Conservation (phyloP, 2,797 vertebrate genomes). For the Tiaroga cobitis region DNA sequence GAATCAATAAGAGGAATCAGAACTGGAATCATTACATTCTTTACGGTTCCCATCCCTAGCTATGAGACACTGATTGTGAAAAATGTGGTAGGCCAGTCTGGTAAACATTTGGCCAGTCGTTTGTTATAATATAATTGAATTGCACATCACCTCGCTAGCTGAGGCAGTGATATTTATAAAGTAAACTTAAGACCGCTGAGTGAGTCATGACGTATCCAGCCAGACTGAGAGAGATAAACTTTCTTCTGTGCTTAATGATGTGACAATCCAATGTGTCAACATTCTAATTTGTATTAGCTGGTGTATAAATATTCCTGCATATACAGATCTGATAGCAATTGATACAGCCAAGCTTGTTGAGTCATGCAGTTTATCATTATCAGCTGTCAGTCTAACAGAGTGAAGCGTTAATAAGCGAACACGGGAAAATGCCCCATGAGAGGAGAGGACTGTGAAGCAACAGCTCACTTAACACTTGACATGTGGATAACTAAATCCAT, state of each 20-base stretch:
- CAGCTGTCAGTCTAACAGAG: slow-evolving; percentile 35
- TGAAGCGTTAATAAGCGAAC: slow-evolving; percentile 36
- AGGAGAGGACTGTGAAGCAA: slow-evolving; percentile 45
- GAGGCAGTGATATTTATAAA: slow-evolving; percentile 21
- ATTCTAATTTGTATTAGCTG: slow-evolving; percentile 41
- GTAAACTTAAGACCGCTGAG: slow-evolving; percentile 32
- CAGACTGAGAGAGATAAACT: slow-evolving; percentile 31
- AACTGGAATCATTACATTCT: slow-evolving; percentile 5
- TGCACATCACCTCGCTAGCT: slow-evolving; percentile 5
- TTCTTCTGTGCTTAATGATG: slow-evolving; percentile 31
- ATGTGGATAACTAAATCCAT: slow-evolving; percentile 54
- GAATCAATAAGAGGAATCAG: slow-evolving; percentile 1
- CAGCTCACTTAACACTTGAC: slow-evolving; percentile 58
- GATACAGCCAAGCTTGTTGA: slow-evolving; percentile 26
- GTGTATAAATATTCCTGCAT: slow-evolving; percentile 32
- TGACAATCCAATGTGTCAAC: slow-evolving; percentile 39
- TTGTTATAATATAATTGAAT: slow-evolving; percentile 28
- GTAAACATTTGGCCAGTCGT: slow-evolving; percentile 21
- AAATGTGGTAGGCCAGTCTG: slow-evolving; percentile 22
- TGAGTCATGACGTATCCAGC: slow-evolving; percentile 20
- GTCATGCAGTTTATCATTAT: slow-evolving; percentile 42
- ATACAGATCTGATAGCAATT: slow-evolving; percentile 23
- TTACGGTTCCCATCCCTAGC: background rate
- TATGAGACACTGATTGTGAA: slow-evolving; percentile 30
- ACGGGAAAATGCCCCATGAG: slow-evolving; percentile 32